Base-by-base conservation (phyloP, 2,113 vertebrate genomes). In the Stigmatopora argus region DNA sequence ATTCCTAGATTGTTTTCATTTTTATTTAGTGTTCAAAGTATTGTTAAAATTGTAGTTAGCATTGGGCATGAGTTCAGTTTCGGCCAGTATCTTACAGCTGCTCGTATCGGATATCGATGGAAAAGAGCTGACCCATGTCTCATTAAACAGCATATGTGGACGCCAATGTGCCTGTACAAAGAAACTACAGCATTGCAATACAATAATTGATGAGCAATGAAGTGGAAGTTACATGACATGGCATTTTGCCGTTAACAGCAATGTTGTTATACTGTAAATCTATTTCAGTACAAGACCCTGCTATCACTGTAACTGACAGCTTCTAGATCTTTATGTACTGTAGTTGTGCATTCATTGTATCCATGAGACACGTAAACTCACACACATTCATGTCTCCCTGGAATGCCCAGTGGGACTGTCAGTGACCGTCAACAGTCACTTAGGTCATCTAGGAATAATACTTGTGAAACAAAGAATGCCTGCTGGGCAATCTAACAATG, bases 371-470 rank as follows among this genome's bases (percentile, higher is more conserved):
- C 63, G 15, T 41, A 31, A 15, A 19, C n/a, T 41, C 34, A 49
- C 17, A 46, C 41, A 1, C 9, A 56, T 18, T 57, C 15, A 23
- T 7, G 13, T 41, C 35, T 7, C 35, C 31, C 7, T 52, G 35
- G 47, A 66, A 59, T 53, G 55, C 57, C 26, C 41, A 64, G 38
- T 71, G 34, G 64, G 57, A 74, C 62, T 14, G n/a, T 67, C 51
- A 48, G 26, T 66, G 57, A 67, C 59, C 15, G 60, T 56, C 71
- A 21, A 18, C 8, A 3, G n/a, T 78, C 56, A 67, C 61, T 63
- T 70, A 51, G 67, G 61, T 52, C 48, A 67, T 58, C 62, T 51
- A 41, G 65, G 38, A 74, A 65, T 70, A 63, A 35, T 66, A 60
- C 55, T 59, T 66, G 62, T 65, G 55, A 64, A 70, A 66, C 9